Base-by-base conservation (phyloP, 2,797 vertebrate genomes). In the Neosilurus mollespiculum region DNA sequence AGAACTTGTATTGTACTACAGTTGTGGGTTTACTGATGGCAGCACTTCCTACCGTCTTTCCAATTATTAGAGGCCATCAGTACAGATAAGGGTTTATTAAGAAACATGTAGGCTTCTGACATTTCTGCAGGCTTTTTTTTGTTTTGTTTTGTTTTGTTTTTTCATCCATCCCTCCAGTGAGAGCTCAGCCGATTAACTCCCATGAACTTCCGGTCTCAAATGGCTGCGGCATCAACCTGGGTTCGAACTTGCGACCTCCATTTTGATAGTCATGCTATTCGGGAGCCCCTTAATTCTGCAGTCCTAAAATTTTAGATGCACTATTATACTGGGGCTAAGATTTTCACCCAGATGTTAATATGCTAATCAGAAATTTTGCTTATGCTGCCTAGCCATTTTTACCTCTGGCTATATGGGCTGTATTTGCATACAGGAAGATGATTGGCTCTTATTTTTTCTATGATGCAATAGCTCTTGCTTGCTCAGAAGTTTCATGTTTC, bases 311-410 rank as follows among this genome's bases (percentile, higher is more conserved):
- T 34, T 9, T 9, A 30, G 53, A 9, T 58, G 16, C 26, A 56
- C 16, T 11, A 30, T 2, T 73, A 1, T 16, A 9, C 10, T 18
- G 56, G 16, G 53, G 18, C 2, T 26, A 26, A 4, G 20, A 14
- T n/a, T n/a, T 70, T 51, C 43, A 51, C 9, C 11, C 9, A 22
- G 11, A 53, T 24, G n/a, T 51, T 20, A 71, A 71, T 71, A 71
- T 18, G 54, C 72, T 34, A 59, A 58, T 10, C 18, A 5, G 37
- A 26, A 80, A 85, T 59, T 76, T 72, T 89, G 86, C 87, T 88
- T 79, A 3, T 75, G 9, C 12, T 61, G 30, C 30, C 22, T 61
- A 61, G 56, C 54, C 12, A 5, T 0, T 4, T 26, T 53, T 34
- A 18, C 9, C 54, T 18, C n/a, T 37, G 30, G 43, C 26, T 58